Conservation (phyloP, 2,888 invertebrate genomes). For the Tiliacea citrago region DNA sequence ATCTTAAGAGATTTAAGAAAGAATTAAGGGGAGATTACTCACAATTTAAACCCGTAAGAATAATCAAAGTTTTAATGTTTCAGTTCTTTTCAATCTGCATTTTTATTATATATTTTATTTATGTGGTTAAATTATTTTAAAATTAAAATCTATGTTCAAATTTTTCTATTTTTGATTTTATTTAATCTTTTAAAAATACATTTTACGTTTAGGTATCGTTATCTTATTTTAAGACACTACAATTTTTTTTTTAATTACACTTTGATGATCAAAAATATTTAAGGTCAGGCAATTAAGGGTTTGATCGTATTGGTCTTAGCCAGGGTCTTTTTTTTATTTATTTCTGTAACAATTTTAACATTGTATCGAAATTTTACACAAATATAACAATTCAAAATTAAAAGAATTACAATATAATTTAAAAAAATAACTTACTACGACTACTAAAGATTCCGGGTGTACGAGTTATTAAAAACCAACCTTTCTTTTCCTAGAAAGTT, state of each 20-base stretch:
- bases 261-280: too few species aligned
- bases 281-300: too few species aligned
- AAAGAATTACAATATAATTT: too few species aligned
- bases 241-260: neutral
- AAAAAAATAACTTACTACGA: too few species aligned
- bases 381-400: too few species aligned
- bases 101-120: slow-evolving; percentile 41
- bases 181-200: neutral
- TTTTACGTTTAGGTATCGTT: neutral
- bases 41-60: slow-evolving; percentile 71
- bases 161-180: neutral
- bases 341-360: too few species aligned
- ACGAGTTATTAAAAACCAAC: neutral
- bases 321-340: too few species aligned
- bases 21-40: slow-evolving; percentile 73
- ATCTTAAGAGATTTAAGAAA: slow-evolving; percentile 67
- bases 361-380: too few species aligned
- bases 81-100: slow-evolving; percentile 69
- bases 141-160: slow-evolving; percentile 2
- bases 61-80: slow-evolving; percentile 71
- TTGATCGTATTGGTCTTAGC: neutral
- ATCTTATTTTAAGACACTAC: neutral
- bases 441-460: neutral
- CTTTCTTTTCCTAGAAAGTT: neutral
- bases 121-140: slow-evolving; percentile 18